Evolutionary conservation across 2,888 invertebrate genomes (phyloP).

Genomic region (Thymelicus lineola): DNA sequence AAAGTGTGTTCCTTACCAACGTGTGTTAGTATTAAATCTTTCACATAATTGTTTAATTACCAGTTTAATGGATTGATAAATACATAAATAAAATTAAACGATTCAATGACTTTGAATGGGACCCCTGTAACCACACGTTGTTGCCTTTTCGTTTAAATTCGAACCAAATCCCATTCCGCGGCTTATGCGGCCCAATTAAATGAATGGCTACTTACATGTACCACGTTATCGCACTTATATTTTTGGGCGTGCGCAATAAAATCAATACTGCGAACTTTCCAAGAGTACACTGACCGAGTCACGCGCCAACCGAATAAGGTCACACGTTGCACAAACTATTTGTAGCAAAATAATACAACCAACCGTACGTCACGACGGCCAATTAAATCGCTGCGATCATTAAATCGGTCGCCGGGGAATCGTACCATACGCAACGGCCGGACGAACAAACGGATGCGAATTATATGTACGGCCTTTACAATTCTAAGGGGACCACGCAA

Average conservation of each 20-base stretch:
- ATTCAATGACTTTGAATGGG: not conserved
- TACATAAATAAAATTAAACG: no score
- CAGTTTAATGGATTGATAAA: no score
- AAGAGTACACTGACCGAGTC: conserved; percentile 81
- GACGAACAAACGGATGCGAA: conserved; percentile 27
- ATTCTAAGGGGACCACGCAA: conserved; percentile 49
- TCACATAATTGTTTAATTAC: no score
- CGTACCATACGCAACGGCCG: conserved; percentile 13
- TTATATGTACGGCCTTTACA: conserved; percentile 30
- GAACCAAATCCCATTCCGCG: conserved; percentile 20
- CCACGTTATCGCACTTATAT: conserved; percentile 74
- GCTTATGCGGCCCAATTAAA: conserved; percentile 50
- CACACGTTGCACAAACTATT: conserved; percentile 71
- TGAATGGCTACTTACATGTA: conserved; percentile 60
- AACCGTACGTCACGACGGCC: conserved; percentile 44
- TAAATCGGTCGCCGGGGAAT: conserved; percentile 39
- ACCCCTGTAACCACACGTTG: not conserved
- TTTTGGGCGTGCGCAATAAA: conserved; percentile 83
- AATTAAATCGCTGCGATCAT: conserved; percentile 49
- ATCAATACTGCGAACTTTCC: conserved; percentile 83
- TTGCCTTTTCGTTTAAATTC: conserved; percentile 22
- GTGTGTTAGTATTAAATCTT: no score
- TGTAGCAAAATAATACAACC: conserved; percentile 57
- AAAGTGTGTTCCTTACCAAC: no score
- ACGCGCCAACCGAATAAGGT: conserved; percentile 68